A percentile compares a stretch with the other conserved stretches of the same genome.
Conservation (phyloP, 92 coral and sea anemone species). For the Ricordea florida region DNA sequence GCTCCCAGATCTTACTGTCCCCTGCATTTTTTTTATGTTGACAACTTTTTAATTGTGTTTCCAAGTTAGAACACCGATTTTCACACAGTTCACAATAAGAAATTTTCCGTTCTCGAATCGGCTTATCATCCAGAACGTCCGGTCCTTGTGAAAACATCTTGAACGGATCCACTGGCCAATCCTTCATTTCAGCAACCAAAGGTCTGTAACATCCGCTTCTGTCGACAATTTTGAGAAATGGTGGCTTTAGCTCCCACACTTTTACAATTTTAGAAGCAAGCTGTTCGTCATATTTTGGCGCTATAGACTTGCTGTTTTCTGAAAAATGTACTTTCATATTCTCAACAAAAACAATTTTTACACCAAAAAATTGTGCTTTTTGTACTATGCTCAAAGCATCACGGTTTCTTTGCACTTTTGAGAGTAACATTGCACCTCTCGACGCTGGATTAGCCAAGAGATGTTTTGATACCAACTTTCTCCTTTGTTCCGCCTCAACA, state of each 20-base stretch:
- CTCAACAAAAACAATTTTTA: too few relatives aligned
- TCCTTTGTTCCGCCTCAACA: too few relatives aligned
- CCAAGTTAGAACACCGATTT: neutral
- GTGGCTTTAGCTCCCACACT: neutral
- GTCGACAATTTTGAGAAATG: conserved; percentile 5
- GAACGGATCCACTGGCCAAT: conserved; percentile 1
- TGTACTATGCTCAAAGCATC: too few relatives aligned
- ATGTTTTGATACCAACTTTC: too few relatives aligned
- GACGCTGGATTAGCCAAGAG: too few relatives aligned
- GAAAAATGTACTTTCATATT: too few relatives aligned
- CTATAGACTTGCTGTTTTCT: too few relatives aligned
- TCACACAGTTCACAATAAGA: conserved; percentile 8
- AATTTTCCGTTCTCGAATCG: neutral
- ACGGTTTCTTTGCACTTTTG: too few relatives aligned
- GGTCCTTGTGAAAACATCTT: neutral
- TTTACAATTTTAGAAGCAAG: too few relatives aligned
- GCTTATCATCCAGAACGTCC: neutral
- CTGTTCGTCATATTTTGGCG: too few relatives aligned
- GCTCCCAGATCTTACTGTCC: neutral
- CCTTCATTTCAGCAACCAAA: conserved; percentile 5
- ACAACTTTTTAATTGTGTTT: neutral
- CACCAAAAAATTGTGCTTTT: too few relatives aligned
- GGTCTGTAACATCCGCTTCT: neutral
- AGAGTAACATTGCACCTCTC: too few relatives aligned
- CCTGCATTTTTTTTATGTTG: neutral